Conservation (phyloP, 1,140 invertebrate genomes). For the Tetramorium simillimum region DNA sequence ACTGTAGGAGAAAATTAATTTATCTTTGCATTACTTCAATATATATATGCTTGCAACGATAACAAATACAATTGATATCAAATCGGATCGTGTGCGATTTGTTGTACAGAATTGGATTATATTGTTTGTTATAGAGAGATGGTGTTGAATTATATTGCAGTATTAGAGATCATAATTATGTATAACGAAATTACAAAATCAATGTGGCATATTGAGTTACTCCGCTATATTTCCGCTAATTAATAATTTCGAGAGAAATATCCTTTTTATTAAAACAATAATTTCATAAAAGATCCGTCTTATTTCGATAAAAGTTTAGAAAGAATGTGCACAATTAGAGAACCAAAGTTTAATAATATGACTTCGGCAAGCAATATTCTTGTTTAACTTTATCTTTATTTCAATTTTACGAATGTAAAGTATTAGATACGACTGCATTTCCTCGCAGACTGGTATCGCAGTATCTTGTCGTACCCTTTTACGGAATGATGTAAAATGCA, state of each 20-base stretch:
- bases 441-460: constrained; percentile 2
- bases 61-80: neutral
- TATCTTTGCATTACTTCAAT: neutral
- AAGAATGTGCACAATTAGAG: neutral
- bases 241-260: neutral
- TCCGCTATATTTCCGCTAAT: neutral
- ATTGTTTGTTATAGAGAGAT: neutral
- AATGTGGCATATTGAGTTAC: neutral
- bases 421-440: constrained; percentile 26
- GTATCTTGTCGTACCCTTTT: constrained; percentile 15
- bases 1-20: neutral
- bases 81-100: neutral
- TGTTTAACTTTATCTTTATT: constrained; percentile 5
- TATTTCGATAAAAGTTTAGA: neutral
- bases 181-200: neutral
- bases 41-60: neutral
- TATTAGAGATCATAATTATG: neutral
- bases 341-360: constrained; percentile 14
- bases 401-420: neutral
- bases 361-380: neutral
- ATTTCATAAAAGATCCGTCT: neutral
- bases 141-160: neutral
- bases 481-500: constrained; percentile 62
- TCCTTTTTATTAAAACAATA: neutral
- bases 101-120: neutral